phyloP scores from a whole-genome alignment of 1,140 invertebrate genomes.

The Camponotus pennsylvanicus region DNA sequence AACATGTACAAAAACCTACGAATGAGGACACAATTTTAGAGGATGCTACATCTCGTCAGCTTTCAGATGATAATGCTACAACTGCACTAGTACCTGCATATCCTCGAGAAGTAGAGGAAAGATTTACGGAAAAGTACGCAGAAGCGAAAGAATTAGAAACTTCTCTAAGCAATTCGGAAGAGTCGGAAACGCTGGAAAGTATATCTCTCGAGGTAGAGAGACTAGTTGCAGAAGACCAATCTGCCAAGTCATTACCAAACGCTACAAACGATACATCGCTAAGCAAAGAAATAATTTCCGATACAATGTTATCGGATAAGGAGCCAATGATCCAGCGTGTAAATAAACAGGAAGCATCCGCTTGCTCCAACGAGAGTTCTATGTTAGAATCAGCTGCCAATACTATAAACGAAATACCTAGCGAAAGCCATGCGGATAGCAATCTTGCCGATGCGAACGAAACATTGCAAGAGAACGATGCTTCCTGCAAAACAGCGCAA shows the following conservation, averaged over 20 bases:
- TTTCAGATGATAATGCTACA: neutral
- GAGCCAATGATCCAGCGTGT: neutral
- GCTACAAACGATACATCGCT: neutral
- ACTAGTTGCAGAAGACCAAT: constrained; percentile 70
- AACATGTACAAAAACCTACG: neutral
- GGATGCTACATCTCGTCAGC: neutral
- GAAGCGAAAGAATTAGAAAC: neutral
- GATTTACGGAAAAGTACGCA: neutral
- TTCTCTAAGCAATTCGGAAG: constrained; percentile 53
- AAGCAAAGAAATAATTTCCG: neutral
- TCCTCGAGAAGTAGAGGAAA: constrained; percentile 15
- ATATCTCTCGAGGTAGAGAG: constrained; percentile 80
- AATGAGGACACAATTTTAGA: constrained; percentile 13
- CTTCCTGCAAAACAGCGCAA: neutral
- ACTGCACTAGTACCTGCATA: neutral
- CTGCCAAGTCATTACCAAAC: neutral
- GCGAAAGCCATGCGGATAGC: neutral
- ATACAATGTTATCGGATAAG: neutral
- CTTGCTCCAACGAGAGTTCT: neutral
- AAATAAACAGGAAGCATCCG: neutral
- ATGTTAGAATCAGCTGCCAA: neutral
- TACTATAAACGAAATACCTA: neutral
- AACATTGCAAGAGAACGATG: neutral
- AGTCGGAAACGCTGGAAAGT: constrained; percentile 80
- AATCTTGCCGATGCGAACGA: constrained; percentile 22